A percentile compares a stretch with the other conserved stretches of the same genome.
Conservation (phyloP, 2,113 vertebrate species). For the Brachyhypopomus gauderio region DNA sequence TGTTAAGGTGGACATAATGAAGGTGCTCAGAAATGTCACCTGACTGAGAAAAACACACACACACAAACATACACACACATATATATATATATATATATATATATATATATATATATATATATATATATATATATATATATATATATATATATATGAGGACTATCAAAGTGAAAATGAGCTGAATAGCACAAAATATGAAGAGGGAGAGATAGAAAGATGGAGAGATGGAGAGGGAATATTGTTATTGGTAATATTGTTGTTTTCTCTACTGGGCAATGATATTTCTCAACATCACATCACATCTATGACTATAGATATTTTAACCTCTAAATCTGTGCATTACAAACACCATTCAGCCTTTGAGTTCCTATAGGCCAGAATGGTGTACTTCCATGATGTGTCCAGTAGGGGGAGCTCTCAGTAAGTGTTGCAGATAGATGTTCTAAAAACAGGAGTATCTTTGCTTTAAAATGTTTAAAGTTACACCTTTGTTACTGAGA, state of each 20-base stretch:
- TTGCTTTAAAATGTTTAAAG: not conserved
- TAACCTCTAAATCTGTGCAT: no score
- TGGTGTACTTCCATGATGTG: not conserved
- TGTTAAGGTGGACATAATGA: no score
- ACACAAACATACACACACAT: not conserved
- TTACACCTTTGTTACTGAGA: no score
- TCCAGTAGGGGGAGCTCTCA: conserved; percentile 50
- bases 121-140: not conserved
- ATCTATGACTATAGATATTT: not conserved
- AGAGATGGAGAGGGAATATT: conserved; percentile 42
- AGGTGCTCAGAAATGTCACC: no score
- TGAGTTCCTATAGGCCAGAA: not conserved
- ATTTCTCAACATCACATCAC: not conserved
- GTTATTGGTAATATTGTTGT: conserved; percentile 52
- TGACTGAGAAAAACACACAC: not conserved
- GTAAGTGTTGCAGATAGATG: conserved; percentile 19
- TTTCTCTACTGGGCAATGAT: conserved; percentile 41
- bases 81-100: conserved; percentile 14
- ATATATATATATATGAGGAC: not conserved
- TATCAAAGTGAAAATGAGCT: no score
- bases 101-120: conserved; percentile 15
- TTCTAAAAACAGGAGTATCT: not conserved
- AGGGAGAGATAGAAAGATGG: conserved; percentile 44
- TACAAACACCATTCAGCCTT: not conserved
- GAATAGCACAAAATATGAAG: not conserved